These are phyloP conservation scores for Poeciliopsis turneri DNA, from an alignment of 2,797 vertebrate species.

Conservation along the genomic window DNA sequence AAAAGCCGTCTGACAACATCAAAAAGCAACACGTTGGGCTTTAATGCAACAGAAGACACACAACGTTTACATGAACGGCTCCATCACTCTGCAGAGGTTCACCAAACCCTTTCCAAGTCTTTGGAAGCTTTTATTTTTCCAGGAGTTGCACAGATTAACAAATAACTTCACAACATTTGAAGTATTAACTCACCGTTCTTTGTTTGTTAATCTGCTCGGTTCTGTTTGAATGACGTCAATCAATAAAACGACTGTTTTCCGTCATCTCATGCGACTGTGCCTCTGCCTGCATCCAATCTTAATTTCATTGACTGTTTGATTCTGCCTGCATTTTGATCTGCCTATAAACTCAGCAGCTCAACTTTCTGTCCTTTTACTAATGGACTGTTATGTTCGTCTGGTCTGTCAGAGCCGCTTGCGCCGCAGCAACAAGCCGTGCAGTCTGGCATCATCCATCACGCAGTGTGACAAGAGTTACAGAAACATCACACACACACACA, in stretches of 20 bases:
- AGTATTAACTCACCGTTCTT: not conserved
- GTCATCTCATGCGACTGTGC: not conserved
- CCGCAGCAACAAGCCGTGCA: not conserved
- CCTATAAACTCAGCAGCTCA: not conserved
- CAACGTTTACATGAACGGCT: not conserved
- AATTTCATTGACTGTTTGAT: not conserved
- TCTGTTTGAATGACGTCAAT: too few species aligned
- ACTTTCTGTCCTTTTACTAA: not conserved
- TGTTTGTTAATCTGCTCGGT: too few species aligned
- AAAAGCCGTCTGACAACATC: not conserved
- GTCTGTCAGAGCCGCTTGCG: not conserved
- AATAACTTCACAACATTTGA: not conserved
- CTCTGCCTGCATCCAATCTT: too few species aligned
- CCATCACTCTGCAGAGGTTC: not conserved
- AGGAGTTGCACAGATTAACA: not conserved
- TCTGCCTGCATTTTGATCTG: not conserved
- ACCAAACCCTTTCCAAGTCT: not conserved
- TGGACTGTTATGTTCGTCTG: not conserved
- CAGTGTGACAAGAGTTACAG: not conserved
- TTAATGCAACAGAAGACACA: not conserved
- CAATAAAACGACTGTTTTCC: not conserved
- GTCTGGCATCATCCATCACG: constrained; percentile 3
- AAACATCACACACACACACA: not conserved
- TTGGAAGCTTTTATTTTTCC: not conserved
- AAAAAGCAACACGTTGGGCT: not conserved